A percentile compares a stretch with the other conserved stretches of the same genome.
These are phyloP conservation scores for Drosophila fungiperda DNA, from an alignment of 2,888 invertebrate species.

Conservation along the genomic window DNA sequence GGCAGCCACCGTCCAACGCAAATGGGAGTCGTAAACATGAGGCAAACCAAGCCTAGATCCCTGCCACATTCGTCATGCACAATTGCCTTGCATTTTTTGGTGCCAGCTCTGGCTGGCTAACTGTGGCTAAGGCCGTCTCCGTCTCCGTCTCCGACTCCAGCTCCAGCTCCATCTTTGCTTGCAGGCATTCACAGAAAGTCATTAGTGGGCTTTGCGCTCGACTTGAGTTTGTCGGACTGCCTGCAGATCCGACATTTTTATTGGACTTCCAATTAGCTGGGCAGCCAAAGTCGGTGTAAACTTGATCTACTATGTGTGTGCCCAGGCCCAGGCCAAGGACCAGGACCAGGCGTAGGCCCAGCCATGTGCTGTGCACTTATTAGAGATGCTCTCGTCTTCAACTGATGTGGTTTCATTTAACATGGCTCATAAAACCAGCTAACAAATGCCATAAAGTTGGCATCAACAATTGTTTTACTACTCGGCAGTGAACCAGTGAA, in stretches of 20 bases:
- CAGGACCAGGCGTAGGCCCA: conserved; percentile 50
- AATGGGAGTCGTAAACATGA: conserved; percentile 76
- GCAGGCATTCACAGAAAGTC: conserved; percentile 75
- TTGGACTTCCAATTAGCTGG: conserved; percentile 82
- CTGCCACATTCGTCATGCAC: conserved; percentile 80
- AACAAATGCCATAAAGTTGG: not conserved
- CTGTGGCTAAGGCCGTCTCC: conserved; percentile 5
- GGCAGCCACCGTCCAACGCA: conserved; percentile 66
- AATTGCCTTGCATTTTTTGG: conserved; percentile 69
- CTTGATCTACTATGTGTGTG: conserved; percentile 73
- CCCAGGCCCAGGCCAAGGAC: not conserved
- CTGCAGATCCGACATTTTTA: conserved; percentile 80
- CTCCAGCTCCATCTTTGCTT: conserved; percentile 31
- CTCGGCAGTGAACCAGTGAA: not conserved
- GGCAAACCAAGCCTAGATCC: conserved; percentile 33
- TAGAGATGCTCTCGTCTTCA: conserved; percentile 28
- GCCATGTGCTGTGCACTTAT: conserved; percentile 20
- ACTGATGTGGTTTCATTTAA: conserved; percentile 3
- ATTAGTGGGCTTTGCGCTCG: conserved; percentile 77
- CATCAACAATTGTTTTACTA: not conserved
- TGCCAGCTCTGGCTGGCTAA: conserved; percentile 18
- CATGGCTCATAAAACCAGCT: not conserved
- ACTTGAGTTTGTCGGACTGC: conserved; percentile 70
- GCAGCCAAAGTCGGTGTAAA: conserved; percentile 67
- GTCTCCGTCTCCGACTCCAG: conserved; percentile 4